A percentile compares a stretch with the other conserved stretches of the same genome.
These are phyloP conservation scores for Clarias batrachus DNA, from an alignment of 2,113 vertebrate species.

Conservation along the genomic window DNA sequence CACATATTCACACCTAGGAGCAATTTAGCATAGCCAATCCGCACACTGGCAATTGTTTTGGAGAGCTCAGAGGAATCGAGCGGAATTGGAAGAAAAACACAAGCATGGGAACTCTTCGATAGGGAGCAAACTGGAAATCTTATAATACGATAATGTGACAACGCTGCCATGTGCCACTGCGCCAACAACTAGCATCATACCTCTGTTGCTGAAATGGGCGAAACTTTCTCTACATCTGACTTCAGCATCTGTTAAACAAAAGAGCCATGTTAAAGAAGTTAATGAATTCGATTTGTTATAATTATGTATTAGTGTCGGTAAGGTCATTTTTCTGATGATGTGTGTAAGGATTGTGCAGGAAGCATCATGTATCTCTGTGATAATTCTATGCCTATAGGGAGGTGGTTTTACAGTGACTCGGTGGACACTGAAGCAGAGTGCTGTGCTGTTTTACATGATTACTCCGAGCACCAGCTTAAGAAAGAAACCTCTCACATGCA, in stretches of 20 bases:
- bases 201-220: neutral
- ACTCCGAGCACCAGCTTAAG: slow-evolving; percentile 86
- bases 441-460: slow-evolving; percentile 90
- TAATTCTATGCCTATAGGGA: slow-evolving; percentile 86
- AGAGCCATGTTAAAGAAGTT: neutral
- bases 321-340: slow-evolving; percentile 1
- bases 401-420: slow-evolving; percentile 80
- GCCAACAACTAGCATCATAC: neutral
- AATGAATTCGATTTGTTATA: neutral
- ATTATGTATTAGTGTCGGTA: neutral
- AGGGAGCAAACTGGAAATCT: neutral
- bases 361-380: slow-evolving; percentile 77
- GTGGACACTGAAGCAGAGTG: slow-evolving; percentile 80
- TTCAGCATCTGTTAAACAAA: neutral
- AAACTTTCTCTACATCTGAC: neutral
- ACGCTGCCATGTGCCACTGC: neutral
- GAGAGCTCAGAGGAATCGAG: neutral
- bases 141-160: neutral
- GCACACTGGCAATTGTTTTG: neutral
- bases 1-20: neutral
- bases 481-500: slow-evolving; percentile 80
- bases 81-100: neutral
- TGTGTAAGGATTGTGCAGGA: slow-evolving; percentile 53
- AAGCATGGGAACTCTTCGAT: neutral
- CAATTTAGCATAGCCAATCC: neutral